phyloP scores from a whole-genome alignment of 2,888 invertebrate genomes.

The Troilus luridus region DNA sequence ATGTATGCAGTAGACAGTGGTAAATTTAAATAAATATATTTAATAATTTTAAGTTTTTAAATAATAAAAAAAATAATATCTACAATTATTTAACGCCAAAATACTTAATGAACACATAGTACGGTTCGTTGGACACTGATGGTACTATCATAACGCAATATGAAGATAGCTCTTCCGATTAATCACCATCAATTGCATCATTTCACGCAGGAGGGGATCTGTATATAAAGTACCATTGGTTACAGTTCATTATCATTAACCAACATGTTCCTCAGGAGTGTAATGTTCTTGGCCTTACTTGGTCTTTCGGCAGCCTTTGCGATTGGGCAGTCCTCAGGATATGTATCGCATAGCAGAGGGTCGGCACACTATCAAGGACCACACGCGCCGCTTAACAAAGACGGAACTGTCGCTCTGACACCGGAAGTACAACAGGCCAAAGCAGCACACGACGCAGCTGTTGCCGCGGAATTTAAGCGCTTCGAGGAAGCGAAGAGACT shows the following conservation, averaged over 20 bases:
- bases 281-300: neutral
- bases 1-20: no score
- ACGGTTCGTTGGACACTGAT: neutral
- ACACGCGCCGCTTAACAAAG: neutral
- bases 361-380: neutral
- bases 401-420: slow-evolving; percentile 1
- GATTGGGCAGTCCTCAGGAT: neutral
- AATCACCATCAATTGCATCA: neutral
- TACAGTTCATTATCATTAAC: neutral
- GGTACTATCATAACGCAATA: neutral
- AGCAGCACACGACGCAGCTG: neutral
- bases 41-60: no score
- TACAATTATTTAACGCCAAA: neutral
- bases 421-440: neutral
- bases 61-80: neutral
- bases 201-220: neutral
- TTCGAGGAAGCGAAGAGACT: neutral
- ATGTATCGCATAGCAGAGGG: neutral
- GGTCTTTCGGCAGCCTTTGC: neutral
- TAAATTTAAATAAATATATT: no score
- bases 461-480: neutral
- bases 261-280: neutral
- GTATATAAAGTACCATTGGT: neutral
- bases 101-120: neutral
- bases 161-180: slow-evolving; percentile 13